These are phyloP conservation scores for Steinernema carpocapsae DNA, from an alignment of 2,888 invertebrate genomes.

Conservation along the genomic window DNA sequence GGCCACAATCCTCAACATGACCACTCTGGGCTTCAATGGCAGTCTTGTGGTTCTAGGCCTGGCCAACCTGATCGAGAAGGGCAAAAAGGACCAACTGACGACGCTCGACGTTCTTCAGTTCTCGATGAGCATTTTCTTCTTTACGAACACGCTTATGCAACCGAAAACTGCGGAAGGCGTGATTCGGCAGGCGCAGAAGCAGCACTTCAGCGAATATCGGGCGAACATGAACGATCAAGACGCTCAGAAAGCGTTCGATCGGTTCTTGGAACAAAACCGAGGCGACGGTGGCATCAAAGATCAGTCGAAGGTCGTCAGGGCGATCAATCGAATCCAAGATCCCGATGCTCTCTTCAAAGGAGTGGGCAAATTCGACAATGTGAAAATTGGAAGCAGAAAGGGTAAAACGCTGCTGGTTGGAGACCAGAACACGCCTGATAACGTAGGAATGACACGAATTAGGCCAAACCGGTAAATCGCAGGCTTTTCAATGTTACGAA, in stretches of 20 bases:
- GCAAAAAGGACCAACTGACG: conserved; percentile 31
- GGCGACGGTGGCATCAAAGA: conserved; percentile 28
- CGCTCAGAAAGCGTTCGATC: neutral
- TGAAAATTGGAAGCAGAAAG: conserved; percentile 32
- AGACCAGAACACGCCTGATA: too few species aligned
- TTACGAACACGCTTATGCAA: conserved; percentile 39
- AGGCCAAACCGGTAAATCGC: neutral
- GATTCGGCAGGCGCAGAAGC: conserved; percentile 37
- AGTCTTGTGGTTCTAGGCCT: conserved; percentile 33
- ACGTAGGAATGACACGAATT: conserved; percentile 7
- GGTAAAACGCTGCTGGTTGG: conserved; percentile 10
- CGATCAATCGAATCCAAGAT: conserved; percentile 38
- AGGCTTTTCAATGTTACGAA: neutral
- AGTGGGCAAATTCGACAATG: neutral
- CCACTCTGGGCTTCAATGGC: conserved; percentile 37
- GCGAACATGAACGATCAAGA: conserved; percentile 1
- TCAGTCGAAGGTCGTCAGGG: conserved; percentile 32
- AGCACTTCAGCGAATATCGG: conserved; percentile 35
- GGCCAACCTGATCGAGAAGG: conserved; percentile 35
- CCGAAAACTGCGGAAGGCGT: conserved; percentile 39
- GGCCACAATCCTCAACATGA: conserved; percentile 30
- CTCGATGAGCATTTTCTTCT: conserved; percentile 41
- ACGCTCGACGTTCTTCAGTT: conserved; percentile 39
- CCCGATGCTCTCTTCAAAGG: conserved; percentile 35
- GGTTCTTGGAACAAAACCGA: conserved; percentile 27